These are phyloP conservation scores for Euphydryas editha DNA, from an alignment of 2,888 invertebrate species.

Conservation along the genomic window DNA sequence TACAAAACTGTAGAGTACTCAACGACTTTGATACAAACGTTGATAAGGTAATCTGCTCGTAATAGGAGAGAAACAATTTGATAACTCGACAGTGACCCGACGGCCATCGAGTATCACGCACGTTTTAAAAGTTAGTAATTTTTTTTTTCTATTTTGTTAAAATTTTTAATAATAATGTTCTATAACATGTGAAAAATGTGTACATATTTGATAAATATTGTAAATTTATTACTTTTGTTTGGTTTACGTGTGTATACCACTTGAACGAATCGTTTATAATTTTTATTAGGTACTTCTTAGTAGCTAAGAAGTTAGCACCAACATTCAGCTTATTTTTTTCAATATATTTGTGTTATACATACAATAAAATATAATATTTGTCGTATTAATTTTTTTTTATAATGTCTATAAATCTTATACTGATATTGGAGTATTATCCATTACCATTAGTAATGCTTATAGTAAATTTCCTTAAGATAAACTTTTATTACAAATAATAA, in stretches of 20 bases:
- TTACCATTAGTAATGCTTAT: not conserved
- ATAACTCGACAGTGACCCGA: constrained; percentile 65
- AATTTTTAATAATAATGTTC: not conserved
- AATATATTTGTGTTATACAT: too few species aligned
- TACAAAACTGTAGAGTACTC: constrained; percentile 57
- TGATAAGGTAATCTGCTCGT: constrained; percentile 71
- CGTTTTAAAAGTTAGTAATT: constrained; percentile 39
- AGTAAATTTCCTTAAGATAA: constrained; percentile 2
- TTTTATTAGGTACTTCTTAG: too few species aligned
- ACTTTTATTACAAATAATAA: not conserved
- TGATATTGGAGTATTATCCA: not conserved
- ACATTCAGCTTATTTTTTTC: too few species aligned
- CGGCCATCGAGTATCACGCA: constrained; percentile 48
- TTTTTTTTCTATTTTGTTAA: constrained; percentile 14
- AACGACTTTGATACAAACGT: constrained; percentile 66
- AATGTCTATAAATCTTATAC: not conserved
- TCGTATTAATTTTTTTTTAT: not conserved
- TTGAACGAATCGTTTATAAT: not conserved
- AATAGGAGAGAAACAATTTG: constrained; percentile 57
- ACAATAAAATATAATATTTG: too few species aligned
- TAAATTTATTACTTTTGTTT: not conserved
- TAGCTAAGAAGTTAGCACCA: too few species aligned
- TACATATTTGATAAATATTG: not conserved
- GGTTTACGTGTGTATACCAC: not conserved
- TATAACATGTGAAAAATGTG: not conserved